Percentiles rank a stretch among this genome's conserved stretches.
Conservation (phyloP, 2,888 invertebrate genomes). For the Himalopsyche japonica region DNA sequence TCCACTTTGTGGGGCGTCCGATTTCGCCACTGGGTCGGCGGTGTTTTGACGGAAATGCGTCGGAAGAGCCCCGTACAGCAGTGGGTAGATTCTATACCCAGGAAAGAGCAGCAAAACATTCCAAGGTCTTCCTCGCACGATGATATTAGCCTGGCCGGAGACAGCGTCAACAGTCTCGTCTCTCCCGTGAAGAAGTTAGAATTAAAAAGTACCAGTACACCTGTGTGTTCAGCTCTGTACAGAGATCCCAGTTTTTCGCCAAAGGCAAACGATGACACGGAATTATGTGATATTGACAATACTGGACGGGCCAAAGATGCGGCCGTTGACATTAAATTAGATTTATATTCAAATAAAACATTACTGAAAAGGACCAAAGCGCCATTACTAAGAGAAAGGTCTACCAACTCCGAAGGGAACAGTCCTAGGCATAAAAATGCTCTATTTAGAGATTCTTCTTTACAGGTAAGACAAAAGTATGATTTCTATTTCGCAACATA, state of each 20-base stretch:
- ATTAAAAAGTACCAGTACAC: constrained; percentile 47
- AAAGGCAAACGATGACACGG: background rate
- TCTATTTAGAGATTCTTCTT: constrained; percentile 56
- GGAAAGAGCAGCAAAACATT: constrained; percentile 40
- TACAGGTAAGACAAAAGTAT: constrained; percentile 50
- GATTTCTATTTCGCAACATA: too few species aligned
- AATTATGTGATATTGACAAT: constrained; percentile 1
- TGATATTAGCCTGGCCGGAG: constrained; percentile 20
- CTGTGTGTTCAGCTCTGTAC: constrained; percentile 33
- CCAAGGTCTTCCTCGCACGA: constrained; percentile 24
- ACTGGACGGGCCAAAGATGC: background rate
- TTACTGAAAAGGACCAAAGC: constrained; percentile 12
- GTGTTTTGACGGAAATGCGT: constrained; percentile 62
- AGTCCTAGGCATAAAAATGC: constrained; percentile 55
- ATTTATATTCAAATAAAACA: constrained; percentile 22
- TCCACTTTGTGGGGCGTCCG: constrained; percentile 48
- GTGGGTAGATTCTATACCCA: constrained; percentile 74
- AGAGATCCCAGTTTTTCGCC: constrained; percentile 8
- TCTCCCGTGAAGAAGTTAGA: constrained; percentile 10
- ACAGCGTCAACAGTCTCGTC: constrained; percentile 2
- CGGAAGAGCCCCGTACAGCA: constrained; percentile 73
- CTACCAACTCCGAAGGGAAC: constrained; percentile 57
- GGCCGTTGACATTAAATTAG: constrained; percentile 6
- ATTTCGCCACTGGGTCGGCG: constrained; percentile 54
- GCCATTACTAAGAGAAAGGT: constrained; percentile 51